Conservation (phyloP, 2,888 invertebrate genomes). For the Ophion costatus region DNA sequence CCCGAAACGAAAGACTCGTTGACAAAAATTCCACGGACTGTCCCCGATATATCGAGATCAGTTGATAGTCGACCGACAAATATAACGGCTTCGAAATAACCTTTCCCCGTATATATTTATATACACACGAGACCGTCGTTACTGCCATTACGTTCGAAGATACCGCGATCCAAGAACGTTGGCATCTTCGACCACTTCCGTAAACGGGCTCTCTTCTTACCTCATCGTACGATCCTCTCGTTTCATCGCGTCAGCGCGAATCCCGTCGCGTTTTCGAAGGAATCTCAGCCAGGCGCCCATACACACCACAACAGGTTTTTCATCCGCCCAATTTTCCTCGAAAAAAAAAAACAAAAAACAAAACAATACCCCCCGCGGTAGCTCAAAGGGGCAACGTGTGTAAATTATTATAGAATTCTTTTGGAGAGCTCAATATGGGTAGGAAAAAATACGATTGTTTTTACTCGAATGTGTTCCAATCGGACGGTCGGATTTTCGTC, state of each 20-base stretch:
- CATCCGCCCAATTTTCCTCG: not conserved
- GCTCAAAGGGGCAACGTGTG: not conserved
- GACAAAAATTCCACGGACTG: too few relatives aligned
- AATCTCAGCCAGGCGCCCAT: constrained; percentile 1
- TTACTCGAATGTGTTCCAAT: too few relatives aligned
- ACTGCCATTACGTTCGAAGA: constrained; percentile 14
- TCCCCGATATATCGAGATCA: too few relatives aligned
- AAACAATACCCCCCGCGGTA: not conserved
- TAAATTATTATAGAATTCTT: not conserved
- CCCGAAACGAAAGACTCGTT: too few relatives aligned
- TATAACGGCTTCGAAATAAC: too few relatives aligned
- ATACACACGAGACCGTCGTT: not conserved
- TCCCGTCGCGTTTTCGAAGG: constrained; percentile 17
- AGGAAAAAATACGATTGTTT: too few relatives aligned
- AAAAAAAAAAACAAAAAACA: not conserved
- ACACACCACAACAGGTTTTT: not conserved
- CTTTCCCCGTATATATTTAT: not conserved
- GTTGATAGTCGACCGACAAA: too few relatives aligned
- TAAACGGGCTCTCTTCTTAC: constrained; percentile 28
- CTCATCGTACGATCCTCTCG: not conserved
- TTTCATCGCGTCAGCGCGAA: not conserved
- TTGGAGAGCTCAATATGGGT: not conserved
- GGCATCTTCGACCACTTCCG: constrained; percentile 43
- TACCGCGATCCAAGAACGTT: constrained; percentile 36
- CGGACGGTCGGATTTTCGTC: too few relatives aligned